Base-by-base conservation (phyloP, 1,140 invertebrate species). In the Scaptomyza graminum region DNA sequence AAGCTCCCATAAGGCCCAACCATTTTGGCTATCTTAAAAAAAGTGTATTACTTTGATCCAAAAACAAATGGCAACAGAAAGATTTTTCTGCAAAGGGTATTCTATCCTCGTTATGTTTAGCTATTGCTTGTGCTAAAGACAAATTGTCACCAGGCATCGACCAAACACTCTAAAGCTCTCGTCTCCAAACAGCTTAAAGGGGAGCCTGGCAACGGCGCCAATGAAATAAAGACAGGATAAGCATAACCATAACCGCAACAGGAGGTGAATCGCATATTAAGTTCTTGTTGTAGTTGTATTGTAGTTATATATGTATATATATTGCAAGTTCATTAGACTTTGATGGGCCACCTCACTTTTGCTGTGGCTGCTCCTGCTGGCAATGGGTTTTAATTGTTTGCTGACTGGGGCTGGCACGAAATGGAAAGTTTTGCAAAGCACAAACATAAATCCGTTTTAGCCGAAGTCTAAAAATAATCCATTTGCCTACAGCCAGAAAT, bases 61-160 rank as follows among this genome's bases (percentile, higher is more conserved):
- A n/a, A n/a, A n/a, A n/a, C n/a, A n/a, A n/a, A 25, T 25, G 25
- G 2, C 28, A 31, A 31, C 28, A 3, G 18, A 7, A 7, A 3
- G 18, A 7, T 1, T 28, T 34, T 34, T 12, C 18, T 25, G 4
- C 3, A 15, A 5, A 46, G 41, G 15, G 55, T 57, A 57, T 28
- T 11, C 7, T 5, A 13, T 15, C 12, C 13, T 57, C 13, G 41
- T 41, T 46, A 34, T 31, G 18, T 13, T 62, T 63, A 31, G 28
- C 62, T 47, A 31, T 54, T 31, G 7, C 62, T 47, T 22, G 51
- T 31, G 7, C 13, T 46, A 18, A 54, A 72, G 75, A 79, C 52
- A 87, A 87, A 72, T 88, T 88, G 83, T 87, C 82, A 87, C 74
- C 82, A 64, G 60, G 78, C 79, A 87, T 87, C 82, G 82, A 87